Conservation (phyloP, 2,113 vertebrate genomes). For the Xyliphius kryptos region DNA sequence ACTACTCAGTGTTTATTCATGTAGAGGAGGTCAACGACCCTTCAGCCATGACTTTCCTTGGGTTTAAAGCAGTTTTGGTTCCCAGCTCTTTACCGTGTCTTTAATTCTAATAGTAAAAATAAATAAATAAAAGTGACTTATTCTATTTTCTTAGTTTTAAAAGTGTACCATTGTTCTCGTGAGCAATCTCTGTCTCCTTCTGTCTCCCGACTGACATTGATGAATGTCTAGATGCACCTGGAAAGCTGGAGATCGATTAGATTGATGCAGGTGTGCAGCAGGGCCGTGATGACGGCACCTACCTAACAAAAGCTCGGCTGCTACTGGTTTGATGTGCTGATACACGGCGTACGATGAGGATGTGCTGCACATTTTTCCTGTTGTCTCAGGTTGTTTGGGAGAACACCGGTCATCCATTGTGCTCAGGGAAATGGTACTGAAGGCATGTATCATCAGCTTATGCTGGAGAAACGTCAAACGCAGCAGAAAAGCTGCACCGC, state of each 20-base stretch:
- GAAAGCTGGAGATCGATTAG: slow-evolving; percentile 32
- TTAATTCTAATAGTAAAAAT: too few relatives aligned
- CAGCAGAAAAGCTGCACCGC: slow-evolving; percentile 20
- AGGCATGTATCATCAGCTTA: slow-evolving; percentile 32
- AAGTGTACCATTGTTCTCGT: too few relatives aligned
- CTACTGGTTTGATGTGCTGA: slow-evolving; percentile 22
- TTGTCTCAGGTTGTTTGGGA: slow-evolving; percentile 29
- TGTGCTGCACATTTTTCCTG: slow-evolving; percentile 27
- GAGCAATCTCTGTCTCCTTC: too few relatives aligned
- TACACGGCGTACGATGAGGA: slow-evolving; percentile 3
- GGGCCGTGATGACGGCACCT: slow-evolving; percentile 12
- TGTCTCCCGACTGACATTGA: slow-evolving; percentile 28
- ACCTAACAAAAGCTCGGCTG: too few relatives aligned
- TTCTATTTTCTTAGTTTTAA: too few relatives aligned
- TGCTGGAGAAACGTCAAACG: slow-evolving; percentile 11
- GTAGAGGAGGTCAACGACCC: too few relatives aligned
- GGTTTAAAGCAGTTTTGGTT: too few relatives aligned
- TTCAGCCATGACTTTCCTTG: too few relatives aligned
- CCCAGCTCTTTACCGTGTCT: too few relatives aligned
- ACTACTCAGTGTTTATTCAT: too few relatives aligned
- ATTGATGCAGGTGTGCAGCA: slow-evolving; percentile 21
- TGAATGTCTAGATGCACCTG: slow-evolving; percentile 35
- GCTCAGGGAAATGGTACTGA: slow-evolving; percentile 23
- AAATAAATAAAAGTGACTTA: too few relatives aligned
- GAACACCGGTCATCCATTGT: slow-evolving; percentile 18